Evolutionary conservation across 1,140 invertebrate species (phyloP), one percentile per base, ranked within the genome.

Genomic region (Tenebrio molitor): DNA sequence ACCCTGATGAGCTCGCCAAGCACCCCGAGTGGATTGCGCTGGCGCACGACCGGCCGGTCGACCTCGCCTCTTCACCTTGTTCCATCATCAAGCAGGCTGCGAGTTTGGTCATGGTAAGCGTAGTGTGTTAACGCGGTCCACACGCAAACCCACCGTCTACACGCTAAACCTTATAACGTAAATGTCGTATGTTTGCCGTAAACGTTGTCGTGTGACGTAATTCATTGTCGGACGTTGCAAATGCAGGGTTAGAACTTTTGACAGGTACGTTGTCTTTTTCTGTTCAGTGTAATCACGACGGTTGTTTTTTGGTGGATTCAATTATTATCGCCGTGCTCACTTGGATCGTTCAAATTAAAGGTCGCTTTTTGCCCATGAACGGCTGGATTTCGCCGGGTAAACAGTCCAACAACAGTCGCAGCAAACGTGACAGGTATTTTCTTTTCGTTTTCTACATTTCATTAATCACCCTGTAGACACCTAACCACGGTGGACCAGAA

Each of bases 21-120:
- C 62, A 34, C 39, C 70, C 65, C 58, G 34, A 29, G 71, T 62
- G 41, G 70, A 71, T 29, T 72, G 70, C 70, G 73, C 74, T 72
- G 67, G 74, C 75, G 77, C 72, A 66, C 58, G 73, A 33, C 50
- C 42, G 16, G 29, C 44, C 44, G 73, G 68, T 62, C 78, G 78
- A 78, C 78, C 78, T 79, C 78, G 76, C 78, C 78, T 79, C 76
- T 78, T 76, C 76, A 72, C 76, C 78, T 76, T 76, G 73, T 41
- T 73, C 63, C 65, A 50, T 64, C 53, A 71, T 71, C 58, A 42
- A 64, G 41, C 69, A 42, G 36, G 36, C 36, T 39, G 36, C 62
- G 33, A 36, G 33, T 41, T 64, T 34, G 63, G 19, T n/a, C 21
- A 25, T 33, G 50, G 14, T 46, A 10, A 12, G 42, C 42, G 23